Base-by-base conservation (phyloP, 2,888 invertebrate species). In the Platynereis dumerilii region DNA sequence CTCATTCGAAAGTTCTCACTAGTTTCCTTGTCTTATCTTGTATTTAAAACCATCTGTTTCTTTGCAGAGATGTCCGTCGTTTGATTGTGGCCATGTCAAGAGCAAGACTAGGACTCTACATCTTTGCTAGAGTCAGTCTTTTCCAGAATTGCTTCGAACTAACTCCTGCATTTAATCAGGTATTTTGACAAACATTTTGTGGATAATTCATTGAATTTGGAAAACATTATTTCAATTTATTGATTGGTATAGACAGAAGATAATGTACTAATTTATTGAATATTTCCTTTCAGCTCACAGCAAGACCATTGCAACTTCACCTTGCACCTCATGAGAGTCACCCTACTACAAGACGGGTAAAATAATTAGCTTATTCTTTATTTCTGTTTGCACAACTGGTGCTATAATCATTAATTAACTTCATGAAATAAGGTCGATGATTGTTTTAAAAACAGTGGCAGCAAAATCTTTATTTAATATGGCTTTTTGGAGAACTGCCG, bases 81-180 rank as follows among this genome's bases (percentile, higher is more conserved):
- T 88, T 99, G 69, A 92, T 99, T 53, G 99, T 99, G 2, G 99
- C 99, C 2, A 94, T 99, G 89, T 99, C 98, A 61, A 89, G 99
- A 77, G 98, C 99, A 0, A 88, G 99, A 15, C 89, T 99, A 26
- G 99, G 99, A 0, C 88, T 99, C 0, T 99, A 98, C 83, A 90
- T 99, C 34, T 96, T 99, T 85, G 98, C 94, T 0, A 87, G 98
- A 58, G 93, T 93, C 1, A 88, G 91, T 1, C 87, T 99, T 56
- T 99, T 99, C 86, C 90, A 92, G 80, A 96, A 97, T 86, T 99
- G 99, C 84, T 94, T 94, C 79, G 99, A 99, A 84, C 87, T 99
- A 34, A 93, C 94, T 45, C 96, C 96, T 5, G 95, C 96, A 0
- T 98, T 99, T 83, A 80, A 78, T 66, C 80, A 76, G 74, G 80